These are phyloP conservation scores for Karalla daura DNA, from an alignment of 2,797 vertebrate species.

Conservation along the genomic window DNA sequence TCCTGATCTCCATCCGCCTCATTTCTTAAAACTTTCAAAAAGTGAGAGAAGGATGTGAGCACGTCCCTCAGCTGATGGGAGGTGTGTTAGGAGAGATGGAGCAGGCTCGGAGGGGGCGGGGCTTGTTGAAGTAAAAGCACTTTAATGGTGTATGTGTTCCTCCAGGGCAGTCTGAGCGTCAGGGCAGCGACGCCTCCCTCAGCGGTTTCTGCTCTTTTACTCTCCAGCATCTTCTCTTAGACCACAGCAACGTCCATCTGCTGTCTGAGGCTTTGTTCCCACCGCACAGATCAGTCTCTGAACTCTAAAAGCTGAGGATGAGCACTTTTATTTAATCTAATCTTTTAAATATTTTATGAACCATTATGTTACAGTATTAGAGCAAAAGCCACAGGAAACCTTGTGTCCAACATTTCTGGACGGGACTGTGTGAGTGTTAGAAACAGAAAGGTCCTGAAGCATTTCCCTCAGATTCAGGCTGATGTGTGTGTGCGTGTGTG, in stretches of 20 bases:
- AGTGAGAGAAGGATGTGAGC: too few species aligned
- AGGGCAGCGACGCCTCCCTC: constrained; percentile 14
- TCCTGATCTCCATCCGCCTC: too few species aligned
- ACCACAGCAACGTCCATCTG: constrained; percentile 1
- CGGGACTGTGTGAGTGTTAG: constrained; percentile 26
- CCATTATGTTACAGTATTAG: constrained; percentile 8
- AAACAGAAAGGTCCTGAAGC: constrained; percentile 36
- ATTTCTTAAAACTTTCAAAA: too few species aligned
- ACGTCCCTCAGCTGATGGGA: constrained; percentile 30
- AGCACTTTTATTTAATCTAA: constrained; percentile 31
- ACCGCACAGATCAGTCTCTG: not conserved
- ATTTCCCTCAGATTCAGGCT: constrained; percentile 52
- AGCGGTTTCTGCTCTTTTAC: constrained; percentile 19
- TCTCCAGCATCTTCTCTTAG: constrained; percentile 22
- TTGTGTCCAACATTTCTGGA: constrained; percentile 25
- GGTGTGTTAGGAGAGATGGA: constrained; percentile 42
- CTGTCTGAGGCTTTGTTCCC: constrained; percentile 3
- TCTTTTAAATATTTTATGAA: not conserved
- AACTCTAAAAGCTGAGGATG: constrained; percentile 1
- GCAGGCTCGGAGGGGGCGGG: constrained; percentile 24
- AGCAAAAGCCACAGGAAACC: constrained; percentile 12
- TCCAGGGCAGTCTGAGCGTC: constrained; percentile 45
- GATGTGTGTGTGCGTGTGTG: constrained; percentile 14
- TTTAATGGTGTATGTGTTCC: constrained; percentile 73
- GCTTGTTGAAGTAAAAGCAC: constrained; percentile 69